Evolutionary conservation across 2,888 invertebrate species (phyloP).

Genomic region (Agonopterix subpropinquella): DNA sequence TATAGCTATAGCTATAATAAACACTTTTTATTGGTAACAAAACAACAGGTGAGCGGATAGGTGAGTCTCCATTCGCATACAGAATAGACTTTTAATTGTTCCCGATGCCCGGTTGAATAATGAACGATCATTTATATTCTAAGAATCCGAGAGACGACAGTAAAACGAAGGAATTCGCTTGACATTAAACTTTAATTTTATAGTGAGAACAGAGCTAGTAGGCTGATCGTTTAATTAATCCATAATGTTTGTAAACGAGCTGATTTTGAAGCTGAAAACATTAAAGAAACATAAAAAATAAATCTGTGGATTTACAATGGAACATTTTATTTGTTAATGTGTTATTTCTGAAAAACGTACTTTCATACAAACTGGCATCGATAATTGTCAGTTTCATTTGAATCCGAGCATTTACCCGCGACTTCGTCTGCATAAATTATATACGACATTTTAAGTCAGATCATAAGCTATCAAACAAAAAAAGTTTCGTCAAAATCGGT

Average conservation of each 20-base stretch:
- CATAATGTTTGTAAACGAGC: background rate
- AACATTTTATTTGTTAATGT: too few relatives aligned
- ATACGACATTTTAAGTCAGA: too few relatives aligned
- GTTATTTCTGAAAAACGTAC: too few relatives aligned
- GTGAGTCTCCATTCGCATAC: conserved; percentile 44
- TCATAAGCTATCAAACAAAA: too few relatives aligned
- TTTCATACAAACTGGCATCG: too few relatives aligned
- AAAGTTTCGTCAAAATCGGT: too few relatives aligned
- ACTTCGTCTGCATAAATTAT: too few relatives aligned
- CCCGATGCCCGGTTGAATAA: conserved; percentile 39
- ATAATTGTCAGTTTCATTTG: too few relatives aligned
- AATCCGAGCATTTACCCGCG: too few relatives aligned
- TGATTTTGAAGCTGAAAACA: too few relatives aligned
- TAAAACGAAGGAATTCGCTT: conserved; percentile 22
- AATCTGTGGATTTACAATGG: too few relatives aligned
- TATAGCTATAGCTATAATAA: conserved; percentile 40
- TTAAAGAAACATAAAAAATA: too few relatives aligned
- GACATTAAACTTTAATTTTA: conserved; percentile 1
- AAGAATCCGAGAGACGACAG: conserved; percentile 32
- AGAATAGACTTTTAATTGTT: conserved; percentile 65
- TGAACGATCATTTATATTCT: conserved; percentile 51
- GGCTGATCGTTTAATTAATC: background rate
- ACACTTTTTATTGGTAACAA: conserved; percentile 59
- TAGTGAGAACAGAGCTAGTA: conserved; percentile 1
- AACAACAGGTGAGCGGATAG: conserved; percentile 49